Conservation (phyloP, 2,888 invertebrate species). For the Melanostoma scalare region DNA sequence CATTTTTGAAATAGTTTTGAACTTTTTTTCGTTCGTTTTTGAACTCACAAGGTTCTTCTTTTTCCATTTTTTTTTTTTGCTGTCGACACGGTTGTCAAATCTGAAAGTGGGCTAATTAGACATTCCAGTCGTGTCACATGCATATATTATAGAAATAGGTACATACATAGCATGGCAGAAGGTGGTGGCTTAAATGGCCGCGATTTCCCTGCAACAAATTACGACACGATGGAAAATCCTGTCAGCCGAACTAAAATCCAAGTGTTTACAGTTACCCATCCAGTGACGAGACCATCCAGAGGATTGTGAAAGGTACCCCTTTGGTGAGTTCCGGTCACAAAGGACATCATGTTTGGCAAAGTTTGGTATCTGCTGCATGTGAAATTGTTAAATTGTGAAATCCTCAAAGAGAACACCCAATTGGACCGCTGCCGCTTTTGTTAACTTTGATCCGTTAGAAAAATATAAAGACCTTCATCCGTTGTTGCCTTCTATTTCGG, state of each 20-base stretch:
- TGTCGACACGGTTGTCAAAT: slow-evolving; percentile 10
- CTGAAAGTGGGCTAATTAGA: slow-evolving; percentile 48
- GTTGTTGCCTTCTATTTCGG: slow-evolving; percentile 21
- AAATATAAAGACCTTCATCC: slow-evolving; percentile 36
- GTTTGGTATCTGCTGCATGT: slow-evolving; percentile 58
- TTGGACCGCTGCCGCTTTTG: slow-evolving; percentile 55
- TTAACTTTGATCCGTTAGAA: slow-evolving; percentile 65
- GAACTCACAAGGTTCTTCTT: slow-evolving; percentile 1
- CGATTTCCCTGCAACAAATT: slow-evolving; percentile 26
- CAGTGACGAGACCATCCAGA: not conserved
- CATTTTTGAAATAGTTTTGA: slow-evolving; percentile 12
- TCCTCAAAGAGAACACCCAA: slow-evolving; percentile 69
- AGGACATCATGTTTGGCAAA: slow-evolving; percentile 30
- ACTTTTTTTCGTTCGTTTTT: slow-evolving; percentile 34
- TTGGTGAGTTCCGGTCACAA: slow-evolving; percentile 42
- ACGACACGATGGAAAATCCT: slow-evolving; percentile 8
- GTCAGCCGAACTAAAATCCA: slow-evolving; percentile 31
- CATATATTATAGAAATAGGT: slow-evolving; percentile 15
- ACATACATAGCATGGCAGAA: too few species aligned
- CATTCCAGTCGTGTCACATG: slow-evolving; percentile 44
- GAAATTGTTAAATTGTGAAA: slow-evolving; percentile 49
- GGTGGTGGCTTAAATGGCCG: slow-evolving; percentile 32
- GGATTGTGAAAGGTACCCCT: not conserved
- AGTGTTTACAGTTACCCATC: slow-evolving; percentile 28
- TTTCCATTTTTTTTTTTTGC: not conserved